Percentiles rank a stretch among this genome's conserved stretches.
Conservation (phyloP, 2,113 vertebrate species). For the Athene noctua region DNA sequence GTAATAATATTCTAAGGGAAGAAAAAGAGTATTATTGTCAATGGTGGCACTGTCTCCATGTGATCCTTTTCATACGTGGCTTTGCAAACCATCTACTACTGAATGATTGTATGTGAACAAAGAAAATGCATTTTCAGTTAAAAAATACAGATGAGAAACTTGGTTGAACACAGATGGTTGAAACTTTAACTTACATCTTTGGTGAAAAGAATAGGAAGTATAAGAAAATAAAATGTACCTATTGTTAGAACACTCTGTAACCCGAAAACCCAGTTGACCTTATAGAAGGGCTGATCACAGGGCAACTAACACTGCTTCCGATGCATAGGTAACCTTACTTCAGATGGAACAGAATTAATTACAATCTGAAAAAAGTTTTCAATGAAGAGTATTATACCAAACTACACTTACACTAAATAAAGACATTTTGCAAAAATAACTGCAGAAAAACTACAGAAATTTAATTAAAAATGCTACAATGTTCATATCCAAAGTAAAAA, state of each 20-base stretch:
- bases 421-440: background rate
- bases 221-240: background rate
- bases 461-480: background rate
- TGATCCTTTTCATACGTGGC: background rate
- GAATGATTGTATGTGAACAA: background rate
- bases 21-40: background rate
- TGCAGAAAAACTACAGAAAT: background rate
- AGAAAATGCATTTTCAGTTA: background rate
- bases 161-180: background rate
- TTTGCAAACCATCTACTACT: background rate
- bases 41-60: background rate
- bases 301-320: background rate
- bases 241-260: background rate
- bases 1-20: background rate
- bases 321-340: background rate
- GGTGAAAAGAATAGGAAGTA: background rate
- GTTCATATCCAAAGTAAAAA: background rate
- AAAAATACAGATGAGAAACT: background rate
- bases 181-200: background rate
- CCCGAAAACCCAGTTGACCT: background rate
- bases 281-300: background rate
- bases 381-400: background rate
- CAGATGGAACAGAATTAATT: background rate
- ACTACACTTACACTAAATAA: background rate
- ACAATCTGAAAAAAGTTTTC: background rate